A percentile compares a stretch with the other conserved stretches of the same genome.
Evolutionary conservation across 1,140 invertebrate species (phyloP).

Genomic region (Calycopis cecrops): DNA sequence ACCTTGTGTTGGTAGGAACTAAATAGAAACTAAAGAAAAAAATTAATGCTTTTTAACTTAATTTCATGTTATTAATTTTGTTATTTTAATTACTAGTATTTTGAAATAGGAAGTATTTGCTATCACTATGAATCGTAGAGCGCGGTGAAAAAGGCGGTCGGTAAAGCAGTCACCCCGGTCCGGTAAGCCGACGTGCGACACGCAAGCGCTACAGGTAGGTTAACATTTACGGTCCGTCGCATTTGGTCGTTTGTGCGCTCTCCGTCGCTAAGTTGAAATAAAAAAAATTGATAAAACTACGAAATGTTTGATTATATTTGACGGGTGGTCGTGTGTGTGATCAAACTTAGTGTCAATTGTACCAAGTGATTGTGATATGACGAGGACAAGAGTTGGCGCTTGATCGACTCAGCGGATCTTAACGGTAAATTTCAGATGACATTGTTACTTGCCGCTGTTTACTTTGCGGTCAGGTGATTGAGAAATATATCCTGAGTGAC

Average conservation of each 20-base stretch:
- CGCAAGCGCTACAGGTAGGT: conserved; percentile 72
- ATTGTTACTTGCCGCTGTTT: conserved; percentile 54
- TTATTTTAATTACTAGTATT: not conserved
- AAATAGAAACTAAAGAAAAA: too few species aligned
- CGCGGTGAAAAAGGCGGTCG: conserved; percentile 47
- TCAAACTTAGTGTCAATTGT: conserved; percentile 44
- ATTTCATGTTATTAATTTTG: too few species aligned
- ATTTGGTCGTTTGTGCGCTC: conserved; percentile 60
- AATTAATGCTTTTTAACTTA: not conserved
- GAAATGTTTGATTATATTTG: conserved; percentile 57
- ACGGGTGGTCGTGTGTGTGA: conserved; percentile 59
- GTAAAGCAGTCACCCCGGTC: conserved; percentile 52
- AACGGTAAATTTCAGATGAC: conserved; percentile 66
- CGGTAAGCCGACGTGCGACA: conserved; percentile 52
- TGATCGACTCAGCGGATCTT: conserved; percentile 56
- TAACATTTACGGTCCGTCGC: conserved; percentile 67
- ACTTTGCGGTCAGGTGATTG: conserved; percentile 59
- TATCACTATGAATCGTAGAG: conserved; percentile 20
- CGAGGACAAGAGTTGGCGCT: conserved; percentile 39
- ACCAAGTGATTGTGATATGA: conserved; percentile 60
- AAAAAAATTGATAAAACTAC: conserved; percentile 40
- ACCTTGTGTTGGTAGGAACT: not conserved
- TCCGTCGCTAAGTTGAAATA: conserved; percentile 46
- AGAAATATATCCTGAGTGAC: conserved; percentile 20
- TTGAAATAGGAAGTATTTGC: not conserved